Evolutionary conservation across 92 coral and sea anemone species (phyloP).

Genomic region (Heteractis magnifica): DNA sequence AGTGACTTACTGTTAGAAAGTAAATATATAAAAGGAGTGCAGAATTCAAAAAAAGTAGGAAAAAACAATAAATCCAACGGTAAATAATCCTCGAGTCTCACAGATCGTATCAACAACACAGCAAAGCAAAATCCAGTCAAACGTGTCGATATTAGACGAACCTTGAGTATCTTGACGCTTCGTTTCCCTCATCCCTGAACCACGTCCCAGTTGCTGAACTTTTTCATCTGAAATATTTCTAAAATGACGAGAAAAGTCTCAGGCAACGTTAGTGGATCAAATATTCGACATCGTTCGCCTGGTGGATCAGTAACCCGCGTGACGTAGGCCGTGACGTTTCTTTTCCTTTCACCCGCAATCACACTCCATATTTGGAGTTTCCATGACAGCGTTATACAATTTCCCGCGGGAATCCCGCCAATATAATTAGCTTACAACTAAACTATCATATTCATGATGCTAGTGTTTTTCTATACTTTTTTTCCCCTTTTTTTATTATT

Average conservation of each 20-base stretch:
- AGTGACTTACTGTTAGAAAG: not conserved
- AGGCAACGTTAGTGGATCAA: constrained; percentile 24
- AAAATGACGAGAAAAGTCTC: constrained; percentile 14
- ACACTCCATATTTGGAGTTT: constrained; percentile 34
- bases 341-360: not conserved
- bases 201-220: not conserved
- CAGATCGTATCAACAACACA: not conserved
- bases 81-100: not conserved
- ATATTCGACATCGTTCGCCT: constrained; percentile 15
- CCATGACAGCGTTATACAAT: constrained; percentile 26
- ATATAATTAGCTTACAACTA: not conserved
- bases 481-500: too few species aligned
- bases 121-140: not conserved
- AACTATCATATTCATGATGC: not conserved
- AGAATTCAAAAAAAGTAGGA: not conserved
- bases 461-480: not conserved
- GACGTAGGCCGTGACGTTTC: too few species aligned
- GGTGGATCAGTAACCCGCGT: not conserved
- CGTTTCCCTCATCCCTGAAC: constrained; percentile 15
- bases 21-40: not conserved
- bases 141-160: constrained; percentile 1
- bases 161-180: constrained; percentile 14
- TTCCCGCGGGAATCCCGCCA: constrained; percentile 29
- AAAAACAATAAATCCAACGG: not conserved
- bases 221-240: constrained; percentile 23